Evolutionary conservation across 2,888 invertebrate species (phyloP).

Genomic region (Phyllotreta striolata): DNA sequence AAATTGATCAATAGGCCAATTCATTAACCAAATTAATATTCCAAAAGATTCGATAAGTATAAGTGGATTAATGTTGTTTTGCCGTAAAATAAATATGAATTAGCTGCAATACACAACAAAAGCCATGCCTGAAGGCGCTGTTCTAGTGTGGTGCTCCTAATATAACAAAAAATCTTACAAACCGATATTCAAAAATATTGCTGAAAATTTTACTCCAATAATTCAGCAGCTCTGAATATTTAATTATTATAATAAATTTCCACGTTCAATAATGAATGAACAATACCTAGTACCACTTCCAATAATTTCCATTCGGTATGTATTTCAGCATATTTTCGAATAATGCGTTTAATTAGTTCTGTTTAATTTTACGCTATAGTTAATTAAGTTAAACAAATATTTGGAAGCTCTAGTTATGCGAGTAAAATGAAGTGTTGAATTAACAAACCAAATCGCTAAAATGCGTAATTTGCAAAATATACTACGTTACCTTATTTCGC

Average conservation of each 20-base stretch:
- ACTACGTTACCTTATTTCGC: too few relatives aligned
- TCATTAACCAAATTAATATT: slow-evolving; percentile 21
- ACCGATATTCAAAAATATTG: too few relatives aligned
- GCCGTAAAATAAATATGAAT: slow-evolving; percentile 54
- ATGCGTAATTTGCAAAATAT: too few relatives aligned
- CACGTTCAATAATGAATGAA: not conserved
- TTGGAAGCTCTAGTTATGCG: not conserved
- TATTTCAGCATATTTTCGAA: slow-evolving; percentile 4
- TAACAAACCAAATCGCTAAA: too few relatives aligned
- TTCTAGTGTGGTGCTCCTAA: not conserved
- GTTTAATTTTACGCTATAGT: not conserved
- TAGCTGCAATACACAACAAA: slow-evolving; percentile 40
- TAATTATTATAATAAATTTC: not conserved
- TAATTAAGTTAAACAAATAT: not conserved
- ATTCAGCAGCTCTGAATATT: not conserved
- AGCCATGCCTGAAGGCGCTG: slow-evolving; percentile 49
- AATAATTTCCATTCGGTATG: not conserved
- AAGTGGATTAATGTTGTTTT: slow-evolving; percentile 57
- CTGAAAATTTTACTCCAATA: too few relatives aligned
- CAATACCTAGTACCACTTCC: not conserved
- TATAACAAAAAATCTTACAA: too few relatives aligned
- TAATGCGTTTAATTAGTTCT: not conserved
- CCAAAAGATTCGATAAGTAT: not conserved
- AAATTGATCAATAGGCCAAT: slow-evolving; percentile 32
- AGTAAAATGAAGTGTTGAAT: too few relatives aligned